phyloP scores from a whole-genome alignment of 2,113 vertebrate genomes.

The Tauraco erythrolophus region DNA sequence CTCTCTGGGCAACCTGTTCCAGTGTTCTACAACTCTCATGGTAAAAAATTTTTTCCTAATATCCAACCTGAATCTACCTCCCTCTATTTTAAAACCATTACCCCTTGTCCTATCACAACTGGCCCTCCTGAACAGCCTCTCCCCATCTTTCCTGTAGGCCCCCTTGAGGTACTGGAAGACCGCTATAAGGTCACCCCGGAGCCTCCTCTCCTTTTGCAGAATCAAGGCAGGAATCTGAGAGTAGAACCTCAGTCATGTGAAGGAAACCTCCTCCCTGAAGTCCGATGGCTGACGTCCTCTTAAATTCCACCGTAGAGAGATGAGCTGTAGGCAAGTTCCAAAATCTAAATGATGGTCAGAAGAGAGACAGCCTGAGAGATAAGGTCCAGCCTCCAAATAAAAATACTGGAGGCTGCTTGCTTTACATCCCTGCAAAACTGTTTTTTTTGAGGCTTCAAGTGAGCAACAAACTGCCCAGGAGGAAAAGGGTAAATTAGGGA shows the following conservation, averaged over 20 bases:
- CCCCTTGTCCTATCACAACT: no score
- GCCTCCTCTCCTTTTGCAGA: not conserved
- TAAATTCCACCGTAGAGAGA: fast-evolving
- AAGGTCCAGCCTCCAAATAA: not conserved
- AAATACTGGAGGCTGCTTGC: not conserved
- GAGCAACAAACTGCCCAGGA: not conserved
- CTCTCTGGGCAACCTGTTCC: no score
- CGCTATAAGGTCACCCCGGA: no score
- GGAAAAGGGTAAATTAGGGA: not conserved
- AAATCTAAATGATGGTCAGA: not conserved
- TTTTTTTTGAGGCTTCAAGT: not conserved
- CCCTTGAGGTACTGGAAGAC: no score
- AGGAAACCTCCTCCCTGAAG: not conserved
- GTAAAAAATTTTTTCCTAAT: no score
- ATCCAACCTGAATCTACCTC: no score
- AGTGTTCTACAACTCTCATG: no score
- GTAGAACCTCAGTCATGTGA: fast-evolving
- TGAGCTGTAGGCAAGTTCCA: not conserved
- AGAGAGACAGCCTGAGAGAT: not conserved
- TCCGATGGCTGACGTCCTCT: fast-evolving
- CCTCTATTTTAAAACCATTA: no score
- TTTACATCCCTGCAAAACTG: not conserved
- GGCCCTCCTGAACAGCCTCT: no score
- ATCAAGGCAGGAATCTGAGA: not conserved
- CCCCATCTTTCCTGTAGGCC: no score